Percentiles rank a stretch among this genome's conserved stretches.
Evolutionary conservation across 1,140 invertebrate species (phyloP).

Genomic region (Pogonognathellus flavescens): DNA sequence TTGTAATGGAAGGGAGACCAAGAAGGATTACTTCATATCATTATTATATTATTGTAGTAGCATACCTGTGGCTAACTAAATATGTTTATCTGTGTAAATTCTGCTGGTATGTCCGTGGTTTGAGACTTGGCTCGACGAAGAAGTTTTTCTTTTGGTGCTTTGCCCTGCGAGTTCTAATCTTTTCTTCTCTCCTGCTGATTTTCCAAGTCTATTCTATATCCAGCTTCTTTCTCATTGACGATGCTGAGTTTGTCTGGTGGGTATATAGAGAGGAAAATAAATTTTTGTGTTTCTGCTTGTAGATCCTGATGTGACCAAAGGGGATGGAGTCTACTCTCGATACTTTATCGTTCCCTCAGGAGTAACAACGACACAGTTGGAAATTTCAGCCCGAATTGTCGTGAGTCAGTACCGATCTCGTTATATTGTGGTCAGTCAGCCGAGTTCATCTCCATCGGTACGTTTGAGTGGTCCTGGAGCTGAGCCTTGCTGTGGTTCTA

Average conservation of each 20-base stretch:
- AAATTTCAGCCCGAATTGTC: slow-evolving; percentile 64
- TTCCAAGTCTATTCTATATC: not conserved
- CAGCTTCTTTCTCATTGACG: slow-evolving; percentile 1
- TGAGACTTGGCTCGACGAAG: too few relatives aligned
- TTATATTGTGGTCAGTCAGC: slow-evolving; percentile 64
- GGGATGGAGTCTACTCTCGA: slow-evolving; percentile 78
- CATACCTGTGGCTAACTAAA: too few relatives aligned
- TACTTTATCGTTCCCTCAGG: slow-evolving; percentile 74
- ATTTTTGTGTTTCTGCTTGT: slow-evolving; percentile 59
- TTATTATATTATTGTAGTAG: too few relatives aligned
- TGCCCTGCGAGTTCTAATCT: not conserved
- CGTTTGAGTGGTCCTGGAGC: slow-evolving; percentile 3
- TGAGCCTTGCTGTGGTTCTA: slow-evolving; percentile 65
- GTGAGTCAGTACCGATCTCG: slow-evolving; percentile 65
- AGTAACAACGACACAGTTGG: slow-evolving; percentile 56
- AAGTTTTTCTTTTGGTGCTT: slow-evolving; percentile 2
- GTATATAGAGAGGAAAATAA: slow-evolving; percentile 25
- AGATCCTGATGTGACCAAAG: slow-evolving; percentile 78
- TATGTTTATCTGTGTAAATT: too few relatives aligned
- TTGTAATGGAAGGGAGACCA: too few relatives aligned
- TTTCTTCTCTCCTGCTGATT: slow-evolving; percentile 22
- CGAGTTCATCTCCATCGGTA: not conserved
- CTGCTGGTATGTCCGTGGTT: too few relatives aligned
- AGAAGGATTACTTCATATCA: too few relatives aligned
- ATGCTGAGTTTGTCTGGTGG: not conserved